A percentile compares a stretch with the other conserved stretches of the same genome.
Conservation (phyloP, 2,113 vertebrate genomes). For the Festucalex cinctus region DNA sequence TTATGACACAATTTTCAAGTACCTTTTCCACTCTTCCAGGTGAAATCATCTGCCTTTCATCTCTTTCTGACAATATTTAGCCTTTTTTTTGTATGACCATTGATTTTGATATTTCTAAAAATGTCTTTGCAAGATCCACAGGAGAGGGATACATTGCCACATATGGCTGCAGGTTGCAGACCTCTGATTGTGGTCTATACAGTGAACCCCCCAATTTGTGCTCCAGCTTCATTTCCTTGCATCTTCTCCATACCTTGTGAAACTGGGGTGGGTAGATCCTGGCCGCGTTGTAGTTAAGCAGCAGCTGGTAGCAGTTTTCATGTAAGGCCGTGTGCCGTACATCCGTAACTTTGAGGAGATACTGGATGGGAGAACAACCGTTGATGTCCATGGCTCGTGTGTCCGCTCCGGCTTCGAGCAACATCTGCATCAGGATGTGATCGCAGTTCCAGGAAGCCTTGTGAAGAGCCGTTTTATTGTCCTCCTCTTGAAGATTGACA, state of each 20-base stretch:
- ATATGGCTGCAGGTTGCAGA: too few relatives aligned
- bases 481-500: slow-evolving; percentile 81
- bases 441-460: slow-evolving; percentile 97
- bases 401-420: slow-evolving; percentile 86
- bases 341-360: slow-evolving; percentile 85
- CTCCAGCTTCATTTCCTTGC: not conserved
- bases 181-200: too few relatives aligned
- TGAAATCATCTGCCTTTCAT: too few relatives aligned
- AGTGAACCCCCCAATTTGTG: too few relatives aligned
- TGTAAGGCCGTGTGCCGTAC: slow-evolving; percentile 79
- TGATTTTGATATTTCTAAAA: too few relatives aligned
- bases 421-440: slow-evolving; percentile 84
- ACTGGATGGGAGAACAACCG: slow-evolving; percentile 87
- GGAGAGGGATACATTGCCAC: too few relatives aligned
- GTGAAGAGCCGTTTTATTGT: slow-evolving; percentile 88
- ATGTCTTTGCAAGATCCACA: too few relatives aligned
- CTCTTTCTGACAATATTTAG: too few relatives aligned
- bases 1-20: too few relatives aligned
- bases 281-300: slow-evolving; percentile 86
- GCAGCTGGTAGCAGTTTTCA: slow-evolving; percentile 87
- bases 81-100: too few relatives aligned
- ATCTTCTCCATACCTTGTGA: slow-evolving; percentile 80
- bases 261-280: slow-evolving; percentile 91
- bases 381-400: slow-evolving; percentile 88
- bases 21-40: too few relatives aligned